Evolutionary conservation across 2,888 invertebrate genomes (phyloP).

Genomic region (Heteromyza rotundicornis): DNA sequence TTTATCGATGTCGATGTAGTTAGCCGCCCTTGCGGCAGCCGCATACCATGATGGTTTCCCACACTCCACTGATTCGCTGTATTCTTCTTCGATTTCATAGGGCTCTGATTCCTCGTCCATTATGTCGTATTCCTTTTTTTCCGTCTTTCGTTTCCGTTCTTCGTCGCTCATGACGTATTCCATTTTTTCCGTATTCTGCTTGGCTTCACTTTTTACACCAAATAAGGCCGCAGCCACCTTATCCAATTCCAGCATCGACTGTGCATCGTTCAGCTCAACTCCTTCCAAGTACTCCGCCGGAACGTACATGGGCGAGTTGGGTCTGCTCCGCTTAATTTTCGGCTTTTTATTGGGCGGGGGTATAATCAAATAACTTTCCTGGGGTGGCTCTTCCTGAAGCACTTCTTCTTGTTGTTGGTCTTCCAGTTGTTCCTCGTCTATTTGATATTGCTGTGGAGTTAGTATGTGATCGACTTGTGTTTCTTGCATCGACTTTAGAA

Average conservation of each 20-base stretch:
- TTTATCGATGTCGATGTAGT: constrained; percentile 22
- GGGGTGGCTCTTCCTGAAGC: not conserved
- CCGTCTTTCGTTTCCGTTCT: not conserved
- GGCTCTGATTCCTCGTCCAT: not conserved
- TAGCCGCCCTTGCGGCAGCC: not conserved
- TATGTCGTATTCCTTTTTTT: not conserved
- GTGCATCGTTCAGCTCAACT: constrained; percentile 16
- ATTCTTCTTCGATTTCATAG: not conserved
- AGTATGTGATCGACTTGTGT: too few species aligned
- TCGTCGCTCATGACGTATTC: not conserved
- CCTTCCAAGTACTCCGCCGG: constrained; percentile 19
- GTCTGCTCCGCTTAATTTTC: not conserved
- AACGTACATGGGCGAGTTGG: constrained; percentile 13
- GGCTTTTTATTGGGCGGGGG: not conserved
- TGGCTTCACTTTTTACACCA: not conserved
- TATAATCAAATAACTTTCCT: not conserved
- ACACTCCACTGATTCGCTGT: not conserved
- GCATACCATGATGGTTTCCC: too few species aligned
- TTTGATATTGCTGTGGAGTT: not conserved
- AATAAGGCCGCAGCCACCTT: constrained; percentile 5
- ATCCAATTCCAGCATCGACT: constrained; percentile 13
- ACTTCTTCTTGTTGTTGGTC: not conserved
- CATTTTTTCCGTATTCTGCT: not conserved
- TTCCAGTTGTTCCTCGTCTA: not conserved
- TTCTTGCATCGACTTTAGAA: too few species aligned